Base-by-base conservation (phyloP, 2,797 vertebrate genomes). In the Phataginus tetradactyla region DNA sequence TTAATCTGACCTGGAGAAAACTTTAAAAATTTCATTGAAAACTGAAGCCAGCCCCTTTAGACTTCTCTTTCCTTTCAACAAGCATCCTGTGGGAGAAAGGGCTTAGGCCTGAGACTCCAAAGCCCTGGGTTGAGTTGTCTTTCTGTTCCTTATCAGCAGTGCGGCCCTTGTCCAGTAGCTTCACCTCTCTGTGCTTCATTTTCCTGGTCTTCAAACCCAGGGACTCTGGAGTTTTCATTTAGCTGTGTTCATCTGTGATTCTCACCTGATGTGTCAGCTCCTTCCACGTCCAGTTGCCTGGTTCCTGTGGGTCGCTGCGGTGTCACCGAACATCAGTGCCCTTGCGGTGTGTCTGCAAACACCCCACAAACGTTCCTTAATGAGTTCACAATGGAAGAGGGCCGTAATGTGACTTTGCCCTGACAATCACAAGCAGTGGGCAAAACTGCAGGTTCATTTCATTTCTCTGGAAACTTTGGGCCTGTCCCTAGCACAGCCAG, bases 1-100 rank as follows among this genome's bases (percentile, higher is more conserved):
- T 72, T 81, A 95, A 80, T 90, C 17, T 95, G 34, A 92, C 25
- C 4, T n/a, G 39, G 57, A 90, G 63, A 88, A 95, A 94, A 78
- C 39, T 71, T 68, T 90, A 18, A 94, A 53, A 55, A 74, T 81
- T 63, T 95, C 25, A 42, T 27, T 72, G 87, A 78, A 95, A 74
- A 85, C 20, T 78, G 39, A 63, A 77, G 63, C 74, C 61, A 37
- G 42, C 68, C 63, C 81, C 34, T 37, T 37, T 64, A 13, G 29
- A 51, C 23, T 7, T 72, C 79, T 72, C 45, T 85, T 69, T 75
- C 9, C 27, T 78, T 61, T 17, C 6, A 78, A 11, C 68, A 61
- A 66, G 55, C 13, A 29, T 3, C 0, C 1, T 25, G 21, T 12
- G 4, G 18, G 18, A 55, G 45, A 79, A 86, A 93, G 61, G 45